Evolutionary conservation across 2,797 vertebrate species (phyloP), one percentile per base, ranked within the genome.

Genomic region (Euphonia xanthogaster): DNA sequence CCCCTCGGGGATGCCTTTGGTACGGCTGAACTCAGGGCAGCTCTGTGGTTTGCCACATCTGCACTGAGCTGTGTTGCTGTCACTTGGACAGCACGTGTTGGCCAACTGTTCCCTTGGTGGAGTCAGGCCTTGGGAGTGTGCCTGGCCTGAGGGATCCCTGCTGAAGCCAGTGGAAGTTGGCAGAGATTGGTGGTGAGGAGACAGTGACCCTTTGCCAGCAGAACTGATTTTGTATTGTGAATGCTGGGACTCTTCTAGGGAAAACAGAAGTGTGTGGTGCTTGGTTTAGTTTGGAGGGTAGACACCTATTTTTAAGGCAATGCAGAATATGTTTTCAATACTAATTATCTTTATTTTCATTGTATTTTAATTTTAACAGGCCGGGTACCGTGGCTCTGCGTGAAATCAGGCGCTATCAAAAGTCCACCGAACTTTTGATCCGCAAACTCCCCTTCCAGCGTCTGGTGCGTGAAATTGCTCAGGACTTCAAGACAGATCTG

Each of bases 401-500:
- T 94, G 98, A 98, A 97, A 98, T 98, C 97, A 96, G 98, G 73
- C 98, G 98, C 97, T 98, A 98, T 83, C 98, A 98, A 86, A 98
- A 98, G 97, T 98, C 98, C 47, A 98, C 98, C 7, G 98, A 98
- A 97, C 98, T 98, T 96, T 93, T 98, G 97, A 98, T 98, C 92
- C 98, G 98, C 96, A 98, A 98, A 71, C 98, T 98, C 74, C 98
- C 98, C 66, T 98, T 98, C 97, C 98, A 98, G 94, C 98, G 98
- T 74, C 97, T 98, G 97, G 98, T 98, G 93, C 97, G 98, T 96
- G 98, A 98, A 97, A 98, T 98, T 96, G 98, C 98, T 98, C 98
- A 98, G 98, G 98, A 98, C 96, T 98, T 98, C 97, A 98, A 98
- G 95, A 98, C 98, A 97, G 98, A 98, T 80, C 97, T 98, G 98